Evolutionary conservation across 1,140 invertebrate species (phyloP), one percentile per base, ranked within the genome.

Genomic region (Cephus cinctus): DNA sequence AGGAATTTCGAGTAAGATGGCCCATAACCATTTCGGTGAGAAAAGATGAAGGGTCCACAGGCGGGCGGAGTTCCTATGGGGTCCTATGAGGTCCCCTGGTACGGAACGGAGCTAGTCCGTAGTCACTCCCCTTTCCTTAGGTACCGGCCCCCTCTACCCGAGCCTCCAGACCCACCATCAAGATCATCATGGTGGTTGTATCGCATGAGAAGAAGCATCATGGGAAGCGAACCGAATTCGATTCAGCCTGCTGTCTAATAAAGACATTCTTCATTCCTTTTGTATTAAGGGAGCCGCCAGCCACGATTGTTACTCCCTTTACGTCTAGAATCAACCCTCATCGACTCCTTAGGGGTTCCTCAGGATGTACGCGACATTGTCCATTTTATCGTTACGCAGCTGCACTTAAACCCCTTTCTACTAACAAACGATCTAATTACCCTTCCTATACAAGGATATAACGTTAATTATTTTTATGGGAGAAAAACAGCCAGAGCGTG

Each of bases 211-310:
- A 11, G 50, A 41, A 16, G 31, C 51, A 54, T 53, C 30, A 43
- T 43, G 34, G 35, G 49, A 47, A 43, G 49, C 57, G 51, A 61
- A 31, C 54, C 43, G 35, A 61, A 75, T 72, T 72, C 65, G 61
- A 60, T 57, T 61, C 54, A 35, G 30, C 11, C 39, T 22, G 19
- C 53, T 57, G 40, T 71, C 52, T 74, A 71, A 75, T 75, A 72
- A 67, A 75, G 74, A 70, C 70, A 76, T 74, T 64, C 59, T 61
- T 76, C 71, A 68, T 70, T 61, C 50, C 57, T 61, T 67, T 71
- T 68, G 61, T 65, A 55, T 58, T 61, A 56, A 56, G 45, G 47
- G 19, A 35, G 51, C 43, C 50, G n/a, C n/a, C n/a, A n/a, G n/a
- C n/a, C n/a, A n/a, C n/a, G n/a, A n/a, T n/a, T n/a, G n/a, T n/a